Conservation (phyloP, 2,797 vertebrate genomes). For the Platyrinchus mystaceus region DNA sequence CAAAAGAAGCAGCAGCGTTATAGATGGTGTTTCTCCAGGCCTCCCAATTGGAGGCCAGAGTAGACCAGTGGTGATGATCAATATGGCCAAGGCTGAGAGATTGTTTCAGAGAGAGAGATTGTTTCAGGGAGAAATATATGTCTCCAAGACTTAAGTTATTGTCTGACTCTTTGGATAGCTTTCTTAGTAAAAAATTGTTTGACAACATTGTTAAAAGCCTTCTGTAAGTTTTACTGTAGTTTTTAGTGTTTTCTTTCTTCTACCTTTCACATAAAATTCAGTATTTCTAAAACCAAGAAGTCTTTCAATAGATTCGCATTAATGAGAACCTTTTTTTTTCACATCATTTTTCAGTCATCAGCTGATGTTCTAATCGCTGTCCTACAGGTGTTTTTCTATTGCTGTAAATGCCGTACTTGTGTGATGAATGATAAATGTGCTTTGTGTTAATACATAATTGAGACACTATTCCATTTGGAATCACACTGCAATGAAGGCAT, state of each 20-base stretch:
- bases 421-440: neutral
- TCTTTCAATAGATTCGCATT: neutral
- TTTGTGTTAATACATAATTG: neutral
- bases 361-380: neutral
- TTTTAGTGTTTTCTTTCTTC: neutral
- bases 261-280: neutral
- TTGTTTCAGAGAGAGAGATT: too few relatives aligned
- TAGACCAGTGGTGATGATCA: too few relatives aligned
- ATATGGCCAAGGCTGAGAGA: too few relatives aligned
- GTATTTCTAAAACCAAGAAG: neutral
- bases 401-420: neutral
- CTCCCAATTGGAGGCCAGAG: too few relatives aligned
- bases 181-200: neutral
- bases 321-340: neutral
- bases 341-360: neutral
- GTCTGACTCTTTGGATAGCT: neutral
- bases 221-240: neutral
- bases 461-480: constrained; percentile 18
- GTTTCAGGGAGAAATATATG: too few relatives aligned
- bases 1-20: too few relatives aligned
- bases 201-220: neutral
- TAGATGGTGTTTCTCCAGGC: too few relatives aligned
- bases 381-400: neutral
- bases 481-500: neutral
- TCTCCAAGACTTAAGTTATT: neutral